Base-by-base conservation (phyloP, 2,113 vertebrate genomes). In the Neolamprologus hecqui region DNA sequence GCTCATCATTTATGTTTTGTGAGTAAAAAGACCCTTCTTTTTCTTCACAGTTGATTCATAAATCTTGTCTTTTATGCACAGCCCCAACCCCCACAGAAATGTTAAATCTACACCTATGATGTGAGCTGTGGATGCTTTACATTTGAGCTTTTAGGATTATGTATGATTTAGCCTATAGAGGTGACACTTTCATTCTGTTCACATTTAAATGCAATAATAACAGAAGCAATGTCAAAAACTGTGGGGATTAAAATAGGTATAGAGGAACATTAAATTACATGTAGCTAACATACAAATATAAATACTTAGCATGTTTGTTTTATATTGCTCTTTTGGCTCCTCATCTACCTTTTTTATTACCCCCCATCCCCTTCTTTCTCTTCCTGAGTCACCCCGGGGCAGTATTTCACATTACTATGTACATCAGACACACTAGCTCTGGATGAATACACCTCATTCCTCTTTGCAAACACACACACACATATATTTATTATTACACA, bases 341-440 rank as follows among this genome's bases (percentile, higher is more conserved):
- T 84, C 83, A 51, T 79, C 68, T 49, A 55, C 35, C 42, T 42
- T 80, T 49, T 65, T 68, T 35, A 45, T 70, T 53, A 49, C 63
- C 55, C 42, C 55, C 28, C 23, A 31, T 77, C 35, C 70, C 3
- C 1, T 54, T 63, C 54, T 80, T 28, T 37, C 63, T 81, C 21
- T 63, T 13, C 19, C 84, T 77, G 55, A 90, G 89, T 90, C 85
- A 77, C 81, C 93, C 92, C 40, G 4, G 86, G 87, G 95, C 92
- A 1, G 17, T 90, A 86, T 94, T 95, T 88, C 91, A 92, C 94
- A 95, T 95, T 93, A 94, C 84, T 88, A 82, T 83, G 80, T 91
- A 89, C 92, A 90, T 93, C 94, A 92, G 89, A 92, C 91, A 92
- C 65, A 84, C 65, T 8, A 81, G 70, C 85, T 82, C 82, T 86